Evolutionary conservation across 2,888 invertebrate species (phyloP), one percentile per base, ranked within the genome.

Genomic region (Ichneumon xanthorius): DNA sequence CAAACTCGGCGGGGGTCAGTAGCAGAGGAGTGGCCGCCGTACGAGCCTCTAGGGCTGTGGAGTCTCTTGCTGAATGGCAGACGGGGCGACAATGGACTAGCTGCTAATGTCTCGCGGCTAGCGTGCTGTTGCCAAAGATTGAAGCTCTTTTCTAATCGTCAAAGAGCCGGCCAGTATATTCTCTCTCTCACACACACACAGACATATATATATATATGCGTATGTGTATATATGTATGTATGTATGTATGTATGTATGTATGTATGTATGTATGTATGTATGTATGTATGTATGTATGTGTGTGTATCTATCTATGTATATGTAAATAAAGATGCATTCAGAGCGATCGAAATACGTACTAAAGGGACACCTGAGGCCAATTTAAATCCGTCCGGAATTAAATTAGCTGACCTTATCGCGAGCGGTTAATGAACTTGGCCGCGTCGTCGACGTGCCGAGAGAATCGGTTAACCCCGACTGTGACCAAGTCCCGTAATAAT

Each of bases 331-430:
- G n/a, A 68, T 48, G 11, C 26, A 71, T 71, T 2, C 19, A 58
- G 63, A 65, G 55, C 26, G 80, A 70, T 67, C 65, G 73, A 76
- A 80, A 68, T 82, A 65, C 61, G 48, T 45, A 75, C 61, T 45
- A 73, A 75, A 73, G 48, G 67, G 50, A 67, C 78, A 85, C 70
- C 78, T 80, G 77, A 81, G 84, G 84, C 85, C 82, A 79, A 87
- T 87, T 82, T 88, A 88, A 88, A 85, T 88, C 87, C 80, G 85
- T 82, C 83, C 84, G 80, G 80, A 85, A 84, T 86, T 82, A 84
- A 88, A 88, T 87, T 88, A 87, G 86, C 83, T 88, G 86, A 88
- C 87, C 84, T 87, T 87, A 88, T 87, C 82, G 87, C 40, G 68
- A 81, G 50, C 81, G 88, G 88, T 87, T 87, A 88, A 88, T 83